Evolutionary conservation across 2,797 vertebrate genomes (phyloP), one percentile per base, ranked within the genome.

Genomic region (Typhlichthys eigenmanni): DNA sequence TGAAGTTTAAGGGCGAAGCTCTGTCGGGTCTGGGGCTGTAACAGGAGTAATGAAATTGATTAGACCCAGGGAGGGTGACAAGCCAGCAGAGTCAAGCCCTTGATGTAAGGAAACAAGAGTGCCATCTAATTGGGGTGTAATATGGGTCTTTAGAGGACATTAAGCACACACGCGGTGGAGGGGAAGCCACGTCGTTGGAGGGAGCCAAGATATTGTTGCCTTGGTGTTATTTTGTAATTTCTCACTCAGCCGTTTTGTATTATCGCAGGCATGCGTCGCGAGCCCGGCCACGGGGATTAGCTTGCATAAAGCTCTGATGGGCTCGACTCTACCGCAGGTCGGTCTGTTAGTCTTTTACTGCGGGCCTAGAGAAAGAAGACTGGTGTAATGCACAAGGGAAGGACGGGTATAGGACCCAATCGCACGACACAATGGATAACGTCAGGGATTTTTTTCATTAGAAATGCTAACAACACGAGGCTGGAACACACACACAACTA

Each of bases 41-140:
- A 94, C 93, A 88, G 82, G 89, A 93, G 92, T 93, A 93, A 94
- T 93, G 93, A 94, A 93, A 94, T 94, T 94, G 93, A 94, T 94
- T 93, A 93, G 93, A 88, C 90, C 88, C 75, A 78, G 90, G 89
- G 87, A 93, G 92, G 91, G 93, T 93, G 93, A 93, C 93, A 93
- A 93, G 91, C 90, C 90, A 92, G 91, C 85, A 87, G 92, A 94
- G 93, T 93, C 93, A 92, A 93, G 92, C 91, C 92, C 93, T 93
- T 92, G 91, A 93, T 93, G 93, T 93, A 93, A 92, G 93, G 92
- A 94, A 93, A 93, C 92, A 93, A 92, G 92, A 94, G 93, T 93
- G 92, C 88, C 92, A 92, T 92, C 92, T 94, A 93, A 94, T 93
- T 92, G 92, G 91, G 91, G 92, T 93, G 91, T 93, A 93, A 93